Evolutionary conservation across 1,140 invertebrate genomes (phyloP).

Genomic region (Vanessa tameamea): DNA sequence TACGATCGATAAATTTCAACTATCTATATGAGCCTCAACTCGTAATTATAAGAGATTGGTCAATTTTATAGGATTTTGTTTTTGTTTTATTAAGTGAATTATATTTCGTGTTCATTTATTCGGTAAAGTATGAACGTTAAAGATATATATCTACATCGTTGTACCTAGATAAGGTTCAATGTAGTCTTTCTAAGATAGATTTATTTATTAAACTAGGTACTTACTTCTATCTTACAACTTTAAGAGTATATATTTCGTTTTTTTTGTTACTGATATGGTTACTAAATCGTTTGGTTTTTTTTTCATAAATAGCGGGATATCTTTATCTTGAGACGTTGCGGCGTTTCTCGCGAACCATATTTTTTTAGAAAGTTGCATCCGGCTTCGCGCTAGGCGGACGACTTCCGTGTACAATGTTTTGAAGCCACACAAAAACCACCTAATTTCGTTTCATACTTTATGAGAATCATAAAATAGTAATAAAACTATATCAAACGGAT

Average conservation of each 20-base stretch:
- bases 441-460: constrained; percentile 19
- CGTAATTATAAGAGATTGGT: not conserved
- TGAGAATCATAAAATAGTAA: not conserved
- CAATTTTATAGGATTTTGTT: not conserved
- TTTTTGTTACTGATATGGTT: not conserved
- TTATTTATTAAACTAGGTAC: no score
- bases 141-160: no score
- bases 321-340: constrained; percentile 28
- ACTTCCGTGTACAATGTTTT: constrained; percentile 64
- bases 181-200: no score
- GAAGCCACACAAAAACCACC: constrained; percentile 31
- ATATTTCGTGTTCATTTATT: no score
- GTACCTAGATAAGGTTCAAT: no score
- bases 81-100: no score
- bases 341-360: constrained; percentile 57
- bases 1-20: not conserved
- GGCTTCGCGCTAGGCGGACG: constrained; percentile 58
- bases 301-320: constrained; percentile 21
- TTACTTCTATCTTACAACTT: no score
- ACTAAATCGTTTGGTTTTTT: not conserved
- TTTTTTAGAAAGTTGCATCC: constrained; percentile 78
- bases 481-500: no score
- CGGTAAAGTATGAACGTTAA: no score
- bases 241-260: not conserved
- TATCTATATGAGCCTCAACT: not conserved